A percentile compares a stretch with the other conserved stretches of the same genome.
Conservation (phyloP, 2,113 vertebrate species). For the Leuciscus idus region DNA sequence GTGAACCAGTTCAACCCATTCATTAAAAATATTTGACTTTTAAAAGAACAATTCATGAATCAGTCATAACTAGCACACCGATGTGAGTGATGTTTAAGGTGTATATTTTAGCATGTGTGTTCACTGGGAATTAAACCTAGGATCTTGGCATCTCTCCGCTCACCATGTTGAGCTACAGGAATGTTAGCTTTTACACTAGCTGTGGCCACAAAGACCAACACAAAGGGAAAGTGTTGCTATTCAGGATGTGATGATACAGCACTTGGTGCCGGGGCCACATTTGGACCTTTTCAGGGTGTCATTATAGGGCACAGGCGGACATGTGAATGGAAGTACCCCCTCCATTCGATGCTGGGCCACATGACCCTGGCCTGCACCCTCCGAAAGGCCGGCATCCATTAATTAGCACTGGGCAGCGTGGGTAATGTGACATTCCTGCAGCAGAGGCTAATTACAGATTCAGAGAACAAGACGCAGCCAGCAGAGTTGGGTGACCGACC, state of each 20-base stretch:
- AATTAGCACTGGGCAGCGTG: constrained; percentile 20
- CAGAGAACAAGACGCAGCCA: constrained; percentile 1
- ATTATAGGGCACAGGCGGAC: constrained; percentile 7
- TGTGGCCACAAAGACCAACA: constrained; percentile 28
- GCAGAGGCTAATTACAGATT: constrained; percentile 55
- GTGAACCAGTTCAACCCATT: neutral
- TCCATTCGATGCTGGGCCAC: neutral
- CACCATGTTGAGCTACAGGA: constrained; percentile 1
- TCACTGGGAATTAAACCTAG: neutral
- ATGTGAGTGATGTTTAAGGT: neutral
- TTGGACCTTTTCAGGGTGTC: neutral
- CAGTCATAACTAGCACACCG: neutral
- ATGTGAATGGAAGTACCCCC: constrained; percentile 7
- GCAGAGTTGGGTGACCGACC: constrained; percentile 22
- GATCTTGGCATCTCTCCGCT: neutral
- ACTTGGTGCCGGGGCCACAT: neutral
- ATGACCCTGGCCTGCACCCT: neutral
- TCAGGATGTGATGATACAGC: constrained; percentile 40
- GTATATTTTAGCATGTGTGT: neutral
- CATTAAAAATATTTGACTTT: neutral
- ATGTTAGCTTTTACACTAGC: constrained; percentile 25
- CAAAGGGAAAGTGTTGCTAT: constrained; percentile 30
- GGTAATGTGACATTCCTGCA: constrained; percentile 42
- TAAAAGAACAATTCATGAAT: neutral
- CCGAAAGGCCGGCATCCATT: constrained; percentile 26